Base-by-base conservation (phyloP, 1,140 invertebrate genomes). In the Drosophila nigrodunni region DNA sequence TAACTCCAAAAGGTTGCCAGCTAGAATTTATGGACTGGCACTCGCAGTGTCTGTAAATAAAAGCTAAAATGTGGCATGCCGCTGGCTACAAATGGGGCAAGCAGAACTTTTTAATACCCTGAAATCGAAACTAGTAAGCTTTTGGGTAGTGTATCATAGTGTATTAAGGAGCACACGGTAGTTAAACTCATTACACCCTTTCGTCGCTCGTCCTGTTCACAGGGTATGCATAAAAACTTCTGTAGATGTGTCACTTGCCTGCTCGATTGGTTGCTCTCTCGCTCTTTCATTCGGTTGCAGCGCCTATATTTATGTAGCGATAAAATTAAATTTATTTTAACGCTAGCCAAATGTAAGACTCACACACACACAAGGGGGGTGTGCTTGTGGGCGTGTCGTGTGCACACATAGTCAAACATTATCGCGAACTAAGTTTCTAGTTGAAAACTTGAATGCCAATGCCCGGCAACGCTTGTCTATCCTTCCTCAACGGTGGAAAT, bases 301-400 rank as follows among this genome's bases (percentile, higher is more conserved):
- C 35, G 79, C 67, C 58, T 59, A 54, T 87, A 89, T 88, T 88
- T 88, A 88, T 89, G 83, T 88, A 80, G 83, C 83, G 83, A 88
- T 88, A 88, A 88, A 88, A 89, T 88, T 83, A 89, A 88, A 88
- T 88, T 88, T 88, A 88, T 88, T 88, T 87, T 83, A 83, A 88
- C 74, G 80, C 85, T 82, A 65, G 35, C 73, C 65, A 76, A 78
- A 79, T 74, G 77, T 76, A 54, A 62, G 49, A 39, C 70, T 44
- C 39, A 66, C 18, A 52, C 44, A 60, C 25, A 44, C 50, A 41
- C 37, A 11, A 57, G 30, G 15, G 57, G 37, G 13, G 3, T 30
- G 25, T n/a, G 35, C 52, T 39, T 50, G 70, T 57, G 59, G 75
- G 71, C 75, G 71, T 74, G 68, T 67, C 78, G 69, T 80, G 82